Base-by-base conservation (phyloP, 2,113 vertebrate species). In the Solea solea region DNA sequence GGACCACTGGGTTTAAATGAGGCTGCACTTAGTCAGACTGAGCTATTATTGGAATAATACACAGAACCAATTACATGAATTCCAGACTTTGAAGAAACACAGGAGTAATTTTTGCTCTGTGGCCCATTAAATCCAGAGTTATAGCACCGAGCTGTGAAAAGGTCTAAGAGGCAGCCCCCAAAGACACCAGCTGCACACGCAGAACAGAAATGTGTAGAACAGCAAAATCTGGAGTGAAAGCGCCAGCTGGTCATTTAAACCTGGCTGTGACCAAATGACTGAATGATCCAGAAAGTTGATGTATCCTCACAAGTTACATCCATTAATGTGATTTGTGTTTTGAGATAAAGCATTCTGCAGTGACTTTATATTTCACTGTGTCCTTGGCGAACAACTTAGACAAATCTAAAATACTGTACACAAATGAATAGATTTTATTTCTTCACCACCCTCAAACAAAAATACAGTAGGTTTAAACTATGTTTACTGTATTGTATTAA, bases 61-160 rank as follows among this genome's bases (percentile, higher is more conserved):
- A 15, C 5, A 50, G 14, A 55, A 28, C 15, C n/a, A 12, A 41
- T 65, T 13, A 42, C 41, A 52, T 28, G 9, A 58, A 28, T 59
- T 13, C 40, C 21, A 50, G 56, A 34, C 52, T 72, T 58, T 63
- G 51, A 73, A 27, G 41, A 69, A 69, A 65, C 6, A 13, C 54
- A 67, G 28, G 25, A 28, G 51, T 41, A 3, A 44, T 80, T 85
- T 70, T 42, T 68, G 34, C 34, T 69, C 58, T 58, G n/a, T 39
- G 61, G 50, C 67, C 58, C 34, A 55, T 78, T 73, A 76, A 69
- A 66, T 34, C 8, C 0, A 39, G 52, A 64, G 58, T 56, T 8
- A n/a, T 65, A 48, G 54, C 80, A 70, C 56, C 41, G 74, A 81
- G 76, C 67, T 79, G 60, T 77, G 49, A 59, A 69, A 50, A 50